Evolutionary conservation across 2,888 invertebrate species (phyloP).

Genomic region (Hofmannophila pseudospretella): DNA sequence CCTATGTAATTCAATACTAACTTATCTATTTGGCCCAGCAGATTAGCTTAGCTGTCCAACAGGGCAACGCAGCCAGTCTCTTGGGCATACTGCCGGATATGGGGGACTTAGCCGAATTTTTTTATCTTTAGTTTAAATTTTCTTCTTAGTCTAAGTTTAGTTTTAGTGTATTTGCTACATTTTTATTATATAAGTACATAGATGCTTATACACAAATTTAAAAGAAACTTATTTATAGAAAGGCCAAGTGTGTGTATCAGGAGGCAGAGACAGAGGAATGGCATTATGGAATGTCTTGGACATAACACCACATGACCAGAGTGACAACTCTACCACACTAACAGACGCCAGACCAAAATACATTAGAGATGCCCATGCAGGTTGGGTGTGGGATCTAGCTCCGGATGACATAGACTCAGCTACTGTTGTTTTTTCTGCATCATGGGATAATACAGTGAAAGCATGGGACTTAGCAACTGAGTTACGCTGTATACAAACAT

Average conservation of each 20-base stretch:
- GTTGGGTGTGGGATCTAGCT: conserved; percentile 81
- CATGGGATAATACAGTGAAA: conserved; percentile 80
- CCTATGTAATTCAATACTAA: too few relatives aligned
- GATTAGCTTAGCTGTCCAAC: too few relatives aligned
- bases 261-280: conserved; percentile 77
- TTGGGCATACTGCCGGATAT: too few relatives aligned
- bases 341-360: conserved; percentile 45
- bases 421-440: conserved; percentile 74
- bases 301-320: conserved; percentile 36
- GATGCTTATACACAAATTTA: too few relatives aligned
- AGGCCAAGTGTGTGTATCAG: conserved; percentile 73
- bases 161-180: too few relatives aligned
- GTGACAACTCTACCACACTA: conserved; percentile 33
- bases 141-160: too few relatives aligned
- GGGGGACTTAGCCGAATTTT: too few relatives aligned
- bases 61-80: too few relatives aligned
- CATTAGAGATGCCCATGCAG: conserved; percentile 73
- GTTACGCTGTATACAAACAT: conserved; percentile 62
- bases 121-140: too few relatives aligned
- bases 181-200: too few relatives aligned
- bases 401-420: conserved; percentile 54
- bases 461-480: conserved; percentile 71
- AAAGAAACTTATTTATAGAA: conserved; percentile 45
- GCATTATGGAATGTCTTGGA: conserved; percentile 70
- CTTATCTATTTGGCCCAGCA: too few relatives aligned